phyloP scores from a whole-genome alignment of 92 coral and sea anemone genomes.

The Micromussa lordhowensis region DNA sequence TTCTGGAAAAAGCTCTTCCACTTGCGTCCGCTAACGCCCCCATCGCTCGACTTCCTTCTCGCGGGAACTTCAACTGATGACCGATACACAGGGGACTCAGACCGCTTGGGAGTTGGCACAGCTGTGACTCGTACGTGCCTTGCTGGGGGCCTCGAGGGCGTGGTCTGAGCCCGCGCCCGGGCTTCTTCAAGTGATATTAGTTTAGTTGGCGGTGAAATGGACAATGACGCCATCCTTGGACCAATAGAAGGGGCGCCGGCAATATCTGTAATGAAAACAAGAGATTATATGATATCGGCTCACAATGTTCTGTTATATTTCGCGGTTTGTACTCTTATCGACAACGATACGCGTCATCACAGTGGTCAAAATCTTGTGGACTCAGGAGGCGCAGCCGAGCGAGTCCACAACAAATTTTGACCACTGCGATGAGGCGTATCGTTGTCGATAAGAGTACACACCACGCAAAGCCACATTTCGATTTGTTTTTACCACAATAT shows the following conservation, averaged over 20 bases:
- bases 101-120: constrained; percentile 47
- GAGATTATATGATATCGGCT: no score
- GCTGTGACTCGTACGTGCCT: constrained; percentile 18
- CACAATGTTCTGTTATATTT: no score
- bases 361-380: no score
- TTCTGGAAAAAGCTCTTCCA: constrained; percentile 67
- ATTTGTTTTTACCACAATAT: no score
- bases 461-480: no score
- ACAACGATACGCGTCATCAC: no score
- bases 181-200: constrained; percentile 96
- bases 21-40: constrained; percentile 58
- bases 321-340: no score
- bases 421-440: no score
- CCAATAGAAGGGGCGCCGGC: constrained; percentile 51
- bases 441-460: no score
- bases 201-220: constrained; percentile 95
- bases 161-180: constrained; percentile 81
- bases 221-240: constrained; percentile 89
- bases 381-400: no score
- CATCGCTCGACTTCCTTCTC: constrained; percentile 56
- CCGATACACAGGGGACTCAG: constrained; percentile 52
- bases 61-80: constrained; percentile 44
- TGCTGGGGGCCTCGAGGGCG: constrained; percentile 66
- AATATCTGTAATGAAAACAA: constrained; percentile 17
- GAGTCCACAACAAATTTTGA: no score